Conservation (phyloP, 2,113 vertebrate species). For the Calonectris borealis region DNA sequence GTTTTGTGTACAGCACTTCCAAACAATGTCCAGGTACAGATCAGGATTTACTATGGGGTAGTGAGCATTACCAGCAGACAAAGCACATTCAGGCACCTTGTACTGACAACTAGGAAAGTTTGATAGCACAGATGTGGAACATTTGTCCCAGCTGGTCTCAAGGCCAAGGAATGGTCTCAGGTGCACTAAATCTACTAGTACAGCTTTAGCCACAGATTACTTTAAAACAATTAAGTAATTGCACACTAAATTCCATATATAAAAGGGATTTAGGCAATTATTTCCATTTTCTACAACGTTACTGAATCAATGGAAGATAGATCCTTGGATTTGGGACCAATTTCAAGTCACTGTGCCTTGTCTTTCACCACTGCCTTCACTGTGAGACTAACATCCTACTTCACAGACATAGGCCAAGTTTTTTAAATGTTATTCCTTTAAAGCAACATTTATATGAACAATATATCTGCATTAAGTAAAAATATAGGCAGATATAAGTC, state of each 20-base stretch:
- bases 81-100: background rate
- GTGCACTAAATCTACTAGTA: background rate
- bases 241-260: background rate
- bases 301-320: background rate
- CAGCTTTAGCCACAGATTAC: background rate
- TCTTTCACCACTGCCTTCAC: background rate
- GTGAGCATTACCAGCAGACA: background rate
- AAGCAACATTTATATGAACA: background rate
- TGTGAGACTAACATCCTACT: background rate
- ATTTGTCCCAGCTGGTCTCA: background rate
- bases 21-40: background rate
- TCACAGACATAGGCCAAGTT: background rate
- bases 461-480: background rate
- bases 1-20: background rate
- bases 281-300: background rate
- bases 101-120: background rate
- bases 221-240: background rate
- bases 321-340: background rate
- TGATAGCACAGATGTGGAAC: background rate
- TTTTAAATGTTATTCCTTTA: background rate
- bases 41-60: background rate
- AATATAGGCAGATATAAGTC: background rate
- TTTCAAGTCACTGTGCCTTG: background rate
- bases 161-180: background rate
- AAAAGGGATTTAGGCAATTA: background rate